Evolutionary conservation across 30 jellyfish, hydroid and myxozoan genomes (phyloP), one percentile per base, ranked within the genome.

Genomic region (Turritopsis rubra): DNA sequence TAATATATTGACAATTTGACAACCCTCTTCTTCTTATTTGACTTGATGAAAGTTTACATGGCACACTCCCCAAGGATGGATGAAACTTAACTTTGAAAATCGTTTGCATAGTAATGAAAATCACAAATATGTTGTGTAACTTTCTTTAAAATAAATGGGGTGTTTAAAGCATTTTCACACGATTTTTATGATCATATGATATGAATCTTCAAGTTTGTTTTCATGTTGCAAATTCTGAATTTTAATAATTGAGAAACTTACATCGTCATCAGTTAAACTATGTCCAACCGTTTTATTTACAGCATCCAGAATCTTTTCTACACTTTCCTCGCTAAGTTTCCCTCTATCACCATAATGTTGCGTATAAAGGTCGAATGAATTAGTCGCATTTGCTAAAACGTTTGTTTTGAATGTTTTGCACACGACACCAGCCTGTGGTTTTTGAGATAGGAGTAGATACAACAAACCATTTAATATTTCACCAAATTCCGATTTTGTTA

Each of bases 371-470:
- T 30, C 27, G 1, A n/a, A 26, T 19, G 28, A 26, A 29, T 17
- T 29, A 30, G 85, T 26, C 53, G 85, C 28, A 30, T 25, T 66
- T 20, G 41, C 53, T 29, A 52, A 28, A 7, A 77, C 0, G 13
- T 13, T 28, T 30, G 72, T 26, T 17, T 30, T 26, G 72, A 77
- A 77, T 26, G 66, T 77, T 77, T 77, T 77, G 85, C 85, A 77
- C 85, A 29, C 85, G 85, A 77, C 85, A 77, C 85, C 71, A 77
- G 31, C 81, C 22, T 28, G 17, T 7, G 52, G 52, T 52, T n/a
- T n/a, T n/a, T 72, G 60, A 3, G 60, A 13, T 41, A 41, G 13
- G 9, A 68, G 30, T n/a, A 68, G 30, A 27, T 68, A 68, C 77
- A 68, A 19, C 17, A 68, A 23, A n/a, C 77, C 77, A 7, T 16